Conservation (phyloP, 1,140 invertebrate genomes). For the Temnothorax nylanderi region DNA sequence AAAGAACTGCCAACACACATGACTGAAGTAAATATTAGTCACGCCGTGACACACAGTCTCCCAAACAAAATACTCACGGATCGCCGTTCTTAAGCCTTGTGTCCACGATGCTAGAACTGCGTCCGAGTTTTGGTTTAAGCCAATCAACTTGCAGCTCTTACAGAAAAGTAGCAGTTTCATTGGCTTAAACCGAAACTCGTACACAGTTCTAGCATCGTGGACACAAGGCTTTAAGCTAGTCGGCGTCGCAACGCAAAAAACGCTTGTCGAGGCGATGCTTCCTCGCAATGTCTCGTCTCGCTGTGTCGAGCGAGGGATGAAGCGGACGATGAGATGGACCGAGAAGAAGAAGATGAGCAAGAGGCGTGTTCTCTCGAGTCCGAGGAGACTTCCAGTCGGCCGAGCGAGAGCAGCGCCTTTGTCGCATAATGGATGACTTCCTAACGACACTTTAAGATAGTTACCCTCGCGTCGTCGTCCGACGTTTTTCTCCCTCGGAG, state of each 20-base stretch:
- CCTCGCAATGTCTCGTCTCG: slow-evolving; percentile 23
- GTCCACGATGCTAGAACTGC: too few relatives aligned
- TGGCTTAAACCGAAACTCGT: too few relatives aligned
- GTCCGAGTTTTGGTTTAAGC: too few relatives aligned
- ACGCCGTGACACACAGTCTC: not conserved
- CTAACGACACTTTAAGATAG: slow-evolving; percentile 84
- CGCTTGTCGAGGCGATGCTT: slow-evolving; percentile 25
- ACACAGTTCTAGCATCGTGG: too few relatives aligned
- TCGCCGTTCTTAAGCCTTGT: slow-evolving; percentile 4
- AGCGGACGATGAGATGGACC: slow-evolving; percentile 14
- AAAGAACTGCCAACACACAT: not conserved
- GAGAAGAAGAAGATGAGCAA: slow-evolving; percentile 12
- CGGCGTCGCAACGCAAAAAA: slow-evolving; percentile 47
- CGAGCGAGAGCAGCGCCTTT: slow-evolving; percentile 73
- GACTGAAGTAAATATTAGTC: not conserved
- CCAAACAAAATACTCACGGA: slow-evolving; percentile 15
- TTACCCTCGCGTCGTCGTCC: slow-evolving; percentile 75
- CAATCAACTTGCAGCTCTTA: too few relatives aligned
- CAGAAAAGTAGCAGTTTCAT: too few relatives aligned
- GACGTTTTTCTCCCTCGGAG: slow-evolving; percentile 68
- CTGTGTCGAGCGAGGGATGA: slow-evolving; percentile 29
- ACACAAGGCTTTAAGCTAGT: too few relatives aligned
- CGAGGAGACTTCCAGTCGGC: slow-evolving; percentile 78
- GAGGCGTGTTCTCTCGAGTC: slow-evolving; percentile 53
- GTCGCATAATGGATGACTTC: slow-evolving; percentile 83